Percentiles rank a stretch among this genome's conserved stretches.
phyloP scores from a whole-genome alignment of 2,113 vertebrate genomes.

The Cheirogaleus medius region DNA sequence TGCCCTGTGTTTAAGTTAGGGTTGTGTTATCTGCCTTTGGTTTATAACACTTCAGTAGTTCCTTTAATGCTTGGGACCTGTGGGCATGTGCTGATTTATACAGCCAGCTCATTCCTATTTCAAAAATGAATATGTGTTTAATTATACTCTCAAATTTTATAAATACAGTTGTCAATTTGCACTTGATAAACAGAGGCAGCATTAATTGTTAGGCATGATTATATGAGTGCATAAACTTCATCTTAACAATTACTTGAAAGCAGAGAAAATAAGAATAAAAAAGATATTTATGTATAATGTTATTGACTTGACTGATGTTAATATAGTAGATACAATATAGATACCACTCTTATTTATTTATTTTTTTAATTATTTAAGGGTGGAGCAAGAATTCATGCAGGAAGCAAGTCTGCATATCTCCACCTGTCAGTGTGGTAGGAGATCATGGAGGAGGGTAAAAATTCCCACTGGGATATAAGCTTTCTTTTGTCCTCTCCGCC shows the following conservation, averaged over 20 bases:
- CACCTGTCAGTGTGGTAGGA: neutral
- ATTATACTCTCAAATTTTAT: slow-evolving; percentile 35
- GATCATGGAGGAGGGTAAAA: neutral
- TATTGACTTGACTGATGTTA: neutral
- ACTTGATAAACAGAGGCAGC: neutral
- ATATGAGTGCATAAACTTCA: neutral
- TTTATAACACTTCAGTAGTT: neutral
- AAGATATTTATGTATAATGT: neutral
- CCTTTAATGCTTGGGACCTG: neutral
- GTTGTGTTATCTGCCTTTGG: neutral
- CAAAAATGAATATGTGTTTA: slow-evolving; percentile 32
- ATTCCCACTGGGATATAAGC: neutral
- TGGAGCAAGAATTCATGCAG: neutral
- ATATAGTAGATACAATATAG: neutral
- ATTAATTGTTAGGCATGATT: neutral
- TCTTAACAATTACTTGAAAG: neutral
- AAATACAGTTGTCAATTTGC: neutral
- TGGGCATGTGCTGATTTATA: slow-evolving; percentile 1
- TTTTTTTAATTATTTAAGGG: neutral
- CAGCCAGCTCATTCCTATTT: neutral
- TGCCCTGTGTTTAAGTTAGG: neutral
- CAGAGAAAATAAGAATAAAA: neutral
- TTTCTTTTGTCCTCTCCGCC: neutral
- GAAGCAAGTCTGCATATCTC: neutral
- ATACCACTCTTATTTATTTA: neutral